Evolutionary conservation across 92 coral and sea anemone species (phyloP), one percentile per base, ranked within the genome.

Genomic region (Phenganax marumi): DNA sequence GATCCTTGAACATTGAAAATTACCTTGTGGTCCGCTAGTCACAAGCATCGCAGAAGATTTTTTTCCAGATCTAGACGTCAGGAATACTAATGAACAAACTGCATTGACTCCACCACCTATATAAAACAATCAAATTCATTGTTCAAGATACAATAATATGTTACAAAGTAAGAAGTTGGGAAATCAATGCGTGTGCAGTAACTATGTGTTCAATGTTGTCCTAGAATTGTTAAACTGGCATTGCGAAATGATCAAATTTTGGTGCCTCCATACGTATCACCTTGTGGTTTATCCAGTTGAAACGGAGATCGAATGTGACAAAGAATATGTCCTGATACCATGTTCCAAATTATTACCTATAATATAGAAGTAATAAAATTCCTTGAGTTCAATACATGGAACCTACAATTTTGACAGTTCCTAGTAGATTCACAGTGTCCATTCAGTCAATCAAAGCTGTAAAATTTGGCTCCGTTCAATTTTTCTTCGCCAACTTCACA

Each of bases 91-190:
- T 56, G 90, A 89, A 80, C 86, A 85, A 46, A 95, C 91, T n/a
- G 98, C 94, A 84, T 95, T 91, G n/a, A 90, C 93, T 18, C 98
- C 98, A 70, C 91, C 97, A 93, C 93, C 98, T 95, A 69, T 22
- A 47, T 24, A 22, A 51, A 21, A 71, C 19, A 84, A 58, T 17
- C 0, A 52, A 10, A 55, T 8, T 49, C 0, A 17, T 1, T 33
- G 54, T 73, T 18, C 8, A 52, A 50, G 8, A 7, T 18, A 18
- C 43, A 18, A 33, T 33, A 33, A 8, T 19, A 26, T 62, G 68
- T 17, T 23, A 33, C 43, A 1, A 33, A 33, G 43, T 1, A 33
- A 33, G 3, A 1, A 33, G 2, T 5, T 33, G 43, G 43, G 43
- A 5, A 33, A 33, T 33, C 43, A 33, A 33, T 33, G 43, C 43